Conservation (phyloP, 2,888 invertebrate genomes). For the Lasioglossum pauxillum region DNA sequence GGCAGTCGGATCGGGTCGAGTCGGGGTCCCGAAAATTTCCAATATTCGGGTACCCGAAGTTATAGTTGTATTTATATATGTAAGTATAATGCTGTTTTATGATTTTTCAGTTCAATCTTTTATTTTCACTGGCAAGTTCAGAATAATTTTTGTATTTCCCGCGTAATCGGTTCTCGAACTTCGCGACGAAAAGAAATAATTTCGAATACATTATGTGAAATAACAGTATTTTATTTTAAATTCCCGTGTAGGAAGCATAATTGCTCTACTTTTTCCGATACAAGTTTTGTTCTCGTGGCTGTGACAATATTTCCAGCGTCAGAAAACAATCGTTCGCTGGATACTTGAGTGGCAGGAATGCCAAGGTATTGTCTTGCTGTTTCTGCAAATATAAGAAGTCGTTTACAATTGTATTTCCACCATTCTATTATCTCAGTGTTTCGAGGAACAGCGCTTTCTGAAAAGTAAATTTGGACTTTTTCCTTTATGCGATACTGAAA, state of each 20-base stretch:
- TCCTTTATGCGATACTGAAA: not conserved
- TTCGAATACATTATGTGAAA: not conserved
- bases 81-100: no score
- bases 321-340: constrained; percentile 1
- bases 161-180: no score
- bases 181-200: no score
- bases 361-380: not conserved
- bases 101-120: no score
- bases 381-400: not conserved
- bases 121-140: no score
- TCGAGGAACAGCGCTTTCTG: not conserved
- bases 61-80: no score
- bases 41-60: no score
- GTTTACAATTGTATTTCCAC: not conserved
- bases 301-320: not conserved
- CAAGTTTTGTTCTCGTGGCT: not conserved
- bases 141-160: no score
- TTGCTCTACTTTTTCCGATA: not conserved
- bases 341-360: constrained; percentile 3
- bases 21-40: no score
- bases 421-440: not conserved
- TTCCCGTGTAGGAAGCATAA: constrained; percentile 5
- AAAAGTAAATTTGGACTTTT: not conserved
- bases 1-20: no score
- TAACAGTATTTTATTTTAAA: constrained; percentile 1